Conservation (phyloP, 1,140 invertebrate genomes). For the Drosophila sp. region DNA sequence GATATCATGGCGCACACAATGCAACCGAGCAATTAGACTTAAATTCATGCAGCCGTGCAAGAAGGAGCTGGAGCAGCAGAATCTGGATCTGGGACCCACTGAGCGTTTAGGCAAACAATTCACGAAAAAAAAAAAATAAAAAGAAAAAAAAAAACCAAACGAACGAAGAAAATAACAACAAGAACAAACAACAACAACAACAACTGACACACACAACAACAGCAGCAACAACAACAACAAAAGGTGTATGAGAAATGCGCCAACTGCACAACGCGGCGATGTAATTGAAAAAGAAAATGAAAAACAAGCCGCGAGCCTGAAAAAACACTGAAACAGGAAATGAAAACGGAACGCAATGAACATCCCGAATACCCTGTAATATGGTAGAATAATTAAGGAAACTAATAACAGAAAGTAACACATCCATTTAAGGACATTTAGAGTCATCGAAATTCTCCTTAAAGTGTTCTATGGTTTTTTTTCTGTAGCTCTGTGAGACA, state of each 20-base stretch:
- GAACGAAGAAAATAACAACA: slow-evolving; percentile 27
- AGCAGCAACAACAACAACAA: slow-evolving; percentile 17
- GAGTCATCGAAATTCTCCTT: no score
- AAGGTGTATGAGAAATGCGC: slow-evolving; percentile 67
- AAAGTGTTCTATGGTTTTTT: no score
- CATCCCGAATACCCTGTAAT: not conserved
- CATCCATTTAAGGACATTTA: no score
- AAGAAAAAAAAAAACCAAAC: slow-evolving; percentile 19
- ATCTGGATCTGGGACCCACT: slow-evolving; percentile 22
- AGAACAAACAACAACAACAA: slow-evolving; percentile 35
- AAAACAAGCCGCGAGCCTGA: slow-evolving; percentile 65
- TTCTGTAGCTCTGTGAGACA: no score
- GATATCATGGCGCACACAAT: slow-evolving; percentile 69
- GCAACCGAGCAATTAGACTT: slow-evolving; percentile 71
- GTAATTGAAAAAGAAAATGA: slow-evolving; percentile 80
- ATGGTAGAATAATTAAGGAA: not conserved
- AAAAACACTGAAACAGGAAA: slow-evolving; percentile 47
- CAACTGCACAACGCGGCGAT: slow-evolving; percentile 62
- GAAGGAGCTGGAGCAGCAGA: slow-evolving; percentile 33
- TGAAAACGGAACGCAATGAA: slow-evolving; percentile 28
- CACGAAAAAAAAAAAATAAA: slow-evolving; percentile 34
- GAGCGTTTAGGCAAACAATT: slow-evolving; percentile 62
- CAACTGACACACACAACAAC: slow-evolving; percentile 29
- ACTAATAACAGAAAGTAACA: no score
- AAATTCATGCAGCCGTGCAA: slow-evolving; percentile 65